Base-by-base conservation (phyloP, 2,888 invertebrate species). In the Hyppa rectilinea region DNA sequence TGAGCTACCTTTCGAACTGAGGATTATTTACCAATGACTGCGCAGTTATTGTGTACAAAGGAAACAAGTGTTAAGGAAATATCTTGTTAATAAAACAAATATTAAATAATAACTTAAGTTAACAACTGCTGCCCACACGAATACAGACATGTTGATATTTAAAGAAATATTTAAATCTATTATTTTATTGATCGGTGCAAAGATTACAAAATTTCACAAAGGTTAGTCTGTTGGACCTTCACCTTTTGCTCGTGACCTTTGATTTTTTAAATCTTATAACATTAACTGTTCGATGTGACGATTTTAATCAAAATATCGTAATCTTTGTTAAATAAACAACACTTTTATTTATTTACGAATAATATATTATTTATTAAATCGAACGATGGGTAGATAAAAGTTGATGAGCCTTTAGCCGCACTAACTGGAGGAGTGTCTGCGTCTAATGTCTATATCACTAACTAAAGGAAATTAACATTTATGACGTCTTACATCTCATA, bases 1-100 rank as follows among this genome's bases (percentile, higher is more conserved):
- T 63, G 45, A 62, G 62, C 29, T 68, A 53, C 49, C 60, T 77
- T 65, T 71, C 38, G 23, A 53, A 26, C n/a, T 38, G 61, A 17
- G 59, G 10, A 31, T 66, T 64, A 67, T 81, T 68, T 80, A 55
- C 55, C 20, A 14, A 71, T 69, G 62, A 78, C 52, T 23, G 26
- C 59, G 17, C 36, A 38, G 55, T 36, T 70, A 43, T 43, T 58
- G 49, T 58, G 36, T 53, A 31, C 38, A 38, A 66, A 60, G 36
- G 10, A 64, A 56, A 47, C 29, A 34, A 62, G 43, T 63, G 60
- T 31, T 65, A 60, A 26, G 43, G 31, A 70, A 70, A 53, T 69
- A 68, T 52, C 2, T 38, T 45, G 12, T 2, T 29, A 49, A 34
- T 52, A 62, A 66, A 65, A 55, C 43, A 62, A 59, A 55, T 62